Evolutionary conservation across 2,888 invertebrate genomes (phyloP), one percentile per base, ranked within the genome.

Genomic region (Agriopis marginaria): DNA sequence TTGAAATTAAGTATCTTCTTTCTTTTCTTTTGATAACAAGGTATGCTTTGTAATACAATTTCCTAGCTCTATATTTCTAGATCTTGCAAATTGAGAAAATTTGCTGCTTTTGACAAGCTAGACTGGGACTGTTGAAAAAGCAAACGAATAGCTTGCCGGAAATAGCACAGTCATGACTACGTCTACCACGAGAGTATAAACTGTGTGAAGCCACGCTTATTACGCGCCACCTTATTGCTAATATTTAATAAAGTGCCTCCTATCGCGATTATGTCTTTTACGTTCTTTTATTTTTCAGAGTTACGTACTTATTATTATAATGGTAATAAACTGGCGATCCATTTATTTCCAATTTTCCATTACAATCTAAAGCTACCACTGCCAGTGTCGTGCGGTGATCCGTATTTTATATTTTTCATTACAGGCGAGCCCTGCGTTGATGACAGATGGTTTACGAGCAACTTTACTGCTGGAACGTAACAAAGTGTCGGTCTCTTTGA

Each of bases 391-490:
- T 66, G 76, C 76, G 70, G 72, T 80, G 80, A 83, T 82, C 79
- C 76, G 63, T 78, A 76, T 84, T 86, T 87, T 84, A 86, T 86
- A 84, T 82, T 86, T 86, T 85, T 87, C 83, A 86, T 87, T 86
- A 83, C 75, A 73, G 62, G 70, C 50, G 58, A 70, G 76, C 74
- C 67, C 72, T 74, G 75, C 61, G 66, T 64, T 75, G 77, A 77
- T 76, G 81, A 77, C 77, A 75, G 78, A 71, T 74, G 77, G 74
- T 86, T 88, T 88, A 88, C 82, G 87, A 84, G 70, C 63, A 66
- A 74, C 74, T 86, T 88, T 85, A 86, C 79, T 77, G 77, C 78
- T 70, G 66, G 67, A 74, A 75, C 77, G 77, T 77, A 75, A 76
- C 81, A 75, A 77, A 79, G 80, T 79, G 72, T 77, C 79, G 62